A percentile compares a stretch with the other conserved stretches of the same genome.
These are phyloP conservation scores for Melipona bicolor DNA, from an alignment of 2,888 invertebrate genomes.

Conservation along the genomic window DNA sequence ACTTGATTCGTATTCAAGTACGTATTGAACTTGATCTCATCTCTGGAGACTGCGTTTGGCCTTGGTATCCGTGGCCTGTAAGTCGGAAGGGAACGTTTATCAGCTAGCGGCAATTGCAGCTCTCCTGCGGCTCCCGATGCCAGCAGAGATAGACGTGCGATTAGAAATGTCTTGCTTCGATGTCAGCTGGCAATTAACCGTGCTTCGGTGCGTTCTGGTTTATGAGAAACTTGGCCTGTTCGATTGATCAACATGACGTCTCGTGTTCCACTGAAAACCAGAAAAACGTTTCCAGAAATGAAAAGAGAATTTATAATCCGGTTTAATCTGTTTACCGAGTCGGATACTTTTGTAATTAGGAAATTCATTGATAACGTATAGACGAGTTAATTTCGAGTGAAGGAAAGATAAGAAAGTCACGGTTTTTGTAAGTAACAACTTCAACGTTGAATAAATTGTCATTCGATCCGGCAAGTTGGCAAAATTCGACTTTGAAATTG, in stretches of 20 bases:
- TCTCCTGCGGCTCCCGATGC: slow-evolving; percentile 42
- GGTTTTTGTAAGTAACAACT: too few relatives aligned
- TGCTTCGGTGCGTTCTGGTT: slow-evolving; percentile 27
- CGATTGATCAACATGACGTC: slow-evolving; percentile 5
- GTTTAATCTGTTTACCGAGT: not conserved
- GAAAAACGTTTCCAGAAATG: not conserved
- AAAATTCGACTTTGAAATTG: too few relatives aligned
- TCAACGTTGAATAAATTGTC: too few relatives aligned
- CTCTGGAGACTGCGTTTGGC: slow-evolving; percentile 61
- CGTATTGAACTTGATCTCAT: too few relatives aligned
- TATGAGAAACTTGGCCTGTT: slow-evolving; percentile 40
- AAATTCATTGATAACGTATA: too few relatives aligned
- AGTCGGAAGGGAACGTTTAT: slow-evolving; percentile 66
- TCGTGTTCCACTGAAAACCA: not conserved
- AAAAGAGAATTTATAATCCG: not conserved
- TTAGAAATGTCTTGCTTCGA: slow-evolving; percentile 57
- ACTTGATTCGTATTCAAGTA: too few relatives aligned
- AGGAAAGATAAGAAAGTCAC: too few relatives aligned
- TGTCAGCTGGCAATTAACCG: slow-evolving; percentile 61
- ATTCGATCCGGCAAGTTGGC: too few relatives aligned
- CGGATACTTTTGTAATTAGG: too few relatives aligned
- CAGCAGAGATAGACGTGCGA: slow-evolving; percentile 58
- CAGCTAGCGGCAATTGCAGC: slow-evolving; percentile 58
- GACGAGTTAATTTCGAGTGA: too few relatives aligned
- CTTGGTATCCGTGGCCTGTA: slow-evolving; percentile 55